Conservation (phyloP, 2,888 invertebrate species). For the Drosophila barbarae region DNA sequence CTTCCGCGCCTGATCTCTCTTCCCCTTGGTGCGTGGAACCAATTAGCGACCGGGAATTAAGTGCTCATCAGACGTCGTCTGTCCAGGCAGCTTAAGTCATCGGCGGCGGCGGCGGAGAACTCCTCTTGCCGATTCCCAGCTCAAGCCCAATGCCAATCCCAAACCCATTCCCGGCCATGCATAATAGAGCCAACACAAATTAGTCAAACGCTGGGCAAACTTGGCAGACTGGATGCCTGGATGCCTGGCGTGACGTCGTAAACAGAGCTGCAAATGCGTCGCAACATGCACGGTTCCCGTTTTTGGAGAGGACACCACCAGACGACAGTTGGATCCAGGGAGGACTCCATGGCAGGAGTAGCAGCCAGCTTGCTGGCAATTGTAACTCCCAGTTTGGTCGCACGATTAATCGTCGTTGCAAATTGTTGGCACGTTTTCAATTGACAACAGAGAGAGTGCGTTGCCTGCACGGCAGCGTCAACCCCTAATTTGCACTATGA, state of each 20-base stretch:
- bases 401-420: slow-evolving; percentile 79
- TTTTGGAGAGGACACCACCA: slow-evolving; percentile 22
- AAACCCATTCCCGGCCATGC: slow-evolving; percentile 46
- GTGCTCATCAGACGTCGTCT: slow-evolving; percentile 58
- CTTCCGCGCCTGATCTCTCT: slow-evolving; percentile 18
- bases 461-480: slow-evolving; percentile 45
- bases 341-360: neutral
- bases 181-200: slow-evolving; percentile 64
- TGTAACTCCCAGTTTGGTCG: slow-evolving; percentile 59
- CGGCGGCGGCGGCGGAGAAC: neutral
- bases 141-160: slow-evolving; percentile 5
- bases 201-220: slow-evolving; percentile 52
- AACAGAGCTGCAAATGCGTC: slow-evolving; percentile 67
- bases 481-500: slow-evolving; percentile 68
- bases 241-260: slow-evolving; percentile 56
- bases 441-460: slow-evolving; percentile 68
- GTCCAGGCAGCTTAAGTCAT: slow-evolving; percentile 27
- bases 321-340: slow-evolving; percentile 27
- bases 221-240: slow-evolving; percentile 32
- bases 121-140: neutral
- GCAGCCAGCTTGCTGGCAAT: slow-evolving; percentile 18
- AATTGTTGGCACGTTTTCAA: slow-evolving; percentile 80
- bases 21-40: slow-evolving; percentile 30
- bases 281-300: slow-evolving; percentile 56
- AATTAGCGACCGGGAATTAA: slow-evolving; percentile 66